Base-by-base conservation (phyloP, 1,140 invertebrate genomes). In the Drosophila busckii region DNA sequence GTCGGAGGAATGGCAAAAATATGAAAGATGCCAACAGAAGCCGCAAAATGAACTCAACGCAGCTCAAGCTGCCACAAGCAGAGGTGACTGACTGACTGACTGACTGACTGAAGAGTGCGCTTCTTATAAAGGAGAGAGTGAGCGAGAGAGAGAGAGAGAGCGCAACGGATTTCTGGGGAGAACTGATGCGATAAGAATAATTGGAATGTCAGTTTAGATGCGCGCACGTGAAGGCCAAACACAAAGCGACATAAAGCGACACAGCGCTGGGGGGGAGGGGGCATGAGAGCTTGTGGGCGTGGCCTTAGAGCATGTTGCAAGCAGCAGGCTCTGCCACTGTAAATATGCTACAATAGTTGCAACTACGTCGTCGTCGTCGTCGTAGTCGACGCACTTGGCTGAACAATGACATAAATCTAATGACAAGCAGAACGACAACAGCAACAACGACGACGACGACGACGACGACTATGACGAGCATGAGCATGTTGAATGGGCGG, bases 161-260 rank as follows among this genome's bases (percentile, higher is more conserved):
- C n/a, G n/a, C n/a, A n/a, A n/a, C n/a, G 31, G 40, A 34, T 44
- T 13, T 46, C 22, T 25, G 6, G 13, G 20, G 5, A 22, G 10
- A 19, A 16, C 37, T 54, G 68, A 70, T 71, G 68, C 69, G 69
- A 71, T 71, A 71, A 71, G 69, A 71, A 71, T 71, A 71, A 71
- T 71, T 71, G 69, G 69, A 71, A 71, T 71, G 68, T 71, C 69
- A 71, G 69, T 71, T 71, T 71, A 71, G 69, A 71, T 62, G 62
- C 56, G 69, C 56, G 68, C 49, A 70, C 68, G 68, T 66, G 65
- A 65, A 62, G 64, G 40, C 54, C 62, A 34, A 71, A 71, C 68
- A 40, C 34, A 71, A 66, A 71, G 56, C 68, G 68, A 71, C 68
- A 66, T 37, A 59, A n/a, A n/a, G n/a, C n/a, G n/a, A n/a, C n/a